A percentile compares a stretch with the other conserved stretches of the same genome.
Evolutionary conservation across 2,888 invertebrate genomes (phyloP).

Genomic region (Pristionchus exspectatus): DNA sequence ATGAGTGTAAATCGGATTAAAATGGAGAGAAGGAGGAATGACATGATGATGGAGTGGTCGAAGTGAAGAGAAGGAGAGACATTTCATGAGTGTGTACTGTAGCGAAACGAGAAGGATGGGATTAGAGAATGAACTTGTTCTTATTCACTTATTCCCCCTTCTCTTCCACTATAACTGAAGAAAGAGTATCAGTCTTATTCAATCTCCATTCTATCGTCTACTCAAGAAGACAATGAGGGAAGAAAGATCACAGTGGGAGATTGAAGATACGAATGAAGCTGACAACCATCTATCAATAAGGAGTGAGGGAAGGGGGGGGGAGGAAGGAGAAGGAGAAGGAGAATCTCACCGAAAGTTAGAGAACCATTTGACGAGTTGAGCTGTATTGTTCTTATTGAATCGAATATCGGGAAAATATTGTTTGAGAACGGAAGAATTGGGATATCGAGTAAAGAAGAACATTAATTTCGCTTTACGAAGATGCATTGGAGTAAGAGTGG

Average conservation of each 20-base stretch:
- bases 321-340: not conserved
- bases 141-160: not conserved
- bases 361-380: constrained; percentile 99
- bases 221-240: not conserved
- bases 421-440: constrained; percentile 98
- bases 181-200: not conserved
- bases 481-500: constrained; percentile 82
- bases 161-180: not conserved
- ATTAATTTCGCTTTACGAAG: constrained; percentile 99
- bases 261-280: not conserved
- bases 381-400: constrained; percentile 99
- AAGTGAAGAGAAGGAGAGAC: not conserved
- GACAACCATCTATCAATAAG: constrained; percentile 27
- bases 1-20: constrained; percentile 42
- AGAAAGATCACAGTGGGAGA: constrained; percentile 20
- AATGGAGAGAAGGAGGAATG: constrained; percentile 11
- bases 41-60: constrained; percentile 18
- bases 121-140: constrained; percentile 29
- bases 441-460: constrained; percentile 99
- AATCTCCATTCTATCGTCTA: not conserved
- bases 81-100: constrained; percentile 19
- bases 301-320: not conserved
- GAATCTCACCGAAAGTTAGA: constrained; percentile 90
- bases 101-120: constrained; percentile 42
- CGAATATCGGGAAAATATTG: constrained; percentile 99